These are phyloP conservation scores for Thumatha senex DNA, from an alignment of 2,888 invertebrate genomes.

Conservation along the genomic window DNA sequence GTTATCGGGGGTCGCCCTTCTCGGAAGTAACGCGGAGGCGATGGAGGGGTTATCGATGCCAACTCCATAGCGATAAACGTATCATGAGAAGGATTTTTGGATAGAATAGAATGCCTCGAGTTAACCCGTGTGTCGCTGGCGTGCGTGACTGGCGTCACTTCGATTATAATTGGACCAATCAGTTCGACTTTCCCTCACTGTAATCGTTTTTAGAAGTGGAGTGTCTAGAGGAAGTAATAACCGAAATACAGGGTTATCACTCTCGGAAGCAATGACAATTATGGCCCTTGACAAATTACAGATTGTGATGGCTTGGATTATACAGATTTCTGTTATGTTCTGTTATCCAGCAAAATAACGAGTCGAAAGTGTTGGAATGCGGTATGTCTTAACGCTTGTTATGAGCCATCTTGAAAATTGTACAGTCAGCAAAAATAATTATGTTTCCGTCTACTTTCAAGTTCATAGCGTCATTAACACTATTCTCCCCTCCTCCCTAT, in stretches of 20 bases:
- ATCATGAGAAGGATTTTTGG: slow-evolving; percentile 36
- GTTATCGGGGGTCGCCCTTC: slow-evolving; percentile 57
- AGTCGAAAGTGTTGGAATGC: not conserved
- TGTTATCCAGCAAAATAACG: not conserved
- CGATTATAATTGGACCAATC: slow-evolving; percentile 16
- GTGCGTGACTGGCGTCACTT: slow-evolving; percentile 9
- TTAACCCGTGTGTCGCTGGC: slow-evolving; percentile 9
- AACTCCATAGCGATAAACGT: slow-evolving; percentile 34
- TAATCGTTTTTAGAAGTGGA: slow-evolving; percentile 16
- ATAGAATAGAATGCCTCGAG: slow-evolving; percentile 14
- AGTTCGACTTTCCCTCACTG: slow-evolving; percentile 14
- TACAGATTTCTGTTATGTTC: not conserved
- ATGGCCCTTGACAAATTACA: slow-evolving; percentile 7
- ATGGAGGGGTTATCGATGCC: slow-evolving; percentile 48
- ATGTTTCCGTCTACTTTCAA: not conserved
- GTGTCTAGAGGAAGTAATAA: slow-evolving; percentile 13
- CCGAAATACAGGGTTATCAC: slow-evolving; percentile 11
- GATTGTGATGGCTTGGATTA: not conserved
- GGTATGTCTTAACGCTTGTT: not conserved
- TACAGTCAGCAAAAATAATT: not conserved
- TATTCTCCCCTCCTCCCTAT: too few relatives aligned
- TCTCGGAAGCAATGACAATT: slow-evolving; percentile 7
- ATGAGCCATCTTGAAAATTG: not conserved
- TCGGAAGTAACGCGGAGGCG: slow-evolving; percentile 38
- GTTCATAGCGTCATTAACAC: too few relatives aligned